A percentile compares a stretch with the other conserved stretches of the same genome.
phyloP scores from a whole-genome alignment of 2,888 invertebrate genomes.

The Pandemis heparana region DNA sequence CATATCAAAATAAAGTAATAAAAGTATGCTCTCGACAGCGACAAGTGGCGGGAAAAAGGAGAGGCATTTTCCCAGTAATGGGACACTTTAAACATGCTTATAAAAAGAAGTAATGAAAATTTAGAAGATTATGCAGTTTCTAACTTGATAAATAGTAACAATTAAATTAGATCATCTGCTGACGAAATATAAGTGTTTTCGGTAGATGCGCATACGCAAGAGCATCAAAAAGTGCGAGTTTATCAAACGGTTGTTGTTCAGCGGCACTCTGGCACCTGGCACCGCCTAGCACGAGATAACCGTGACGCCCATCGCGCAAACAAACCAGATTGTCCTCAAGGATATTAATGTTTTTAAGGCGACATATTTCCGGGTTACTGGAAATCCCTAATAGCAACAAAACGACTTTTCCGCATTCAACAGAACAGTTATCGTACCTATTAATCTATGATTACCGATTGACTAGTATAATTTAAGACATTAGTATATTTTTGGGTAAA shows the following conservation, averaged over 20 bases:
- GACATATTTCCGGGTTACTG: conserved; percentile 21
- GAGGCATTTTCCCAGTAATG: too few species aligned
- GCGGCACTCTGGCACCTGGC: conserved; percentile 53
- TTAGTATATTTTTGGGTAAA: background rate
- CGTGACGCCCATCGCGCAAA: conserved; percentile 10
- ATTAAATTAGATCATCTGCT: too few species aligned
- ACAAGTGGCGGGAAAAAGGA: too few species aligned
- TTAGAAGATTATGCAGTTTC: too few species aligned
- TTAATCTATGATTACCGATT: background rate
- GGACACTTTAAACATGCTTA: too few species aligned
- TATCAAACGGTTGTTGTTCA: background rate
- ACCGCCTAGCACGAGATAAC: conserved; percentile 65
- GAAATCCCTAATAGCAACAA: conserved; percentile 6
- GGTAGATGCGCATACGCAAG: background rate
- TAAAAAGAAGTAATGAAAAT: too few species aligned
- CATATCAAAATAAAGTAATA: too few species aligned
- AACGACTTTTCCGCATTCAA: background rate
- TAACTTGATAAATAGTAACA: too few species aligned
- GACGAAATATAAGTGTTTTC: background rate
- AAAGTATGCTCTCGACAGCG: too few species aligned
- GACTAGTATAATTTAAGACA: background rate
- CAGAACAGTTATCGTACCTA: background rate
- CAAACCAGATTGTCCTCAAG: conserved; percentile 18
- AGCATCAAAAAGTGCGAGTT: background rate
- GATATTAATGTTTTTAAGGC: conserved; percentile 6